Percentiles rank a stretch among this genome's conserved stretches.
These are phyloP conservation scores for Acromyrmex echinatior DNA, from an alignment of 1,140 invertebrate genomes.

Conservation along the genomic window DNA sequence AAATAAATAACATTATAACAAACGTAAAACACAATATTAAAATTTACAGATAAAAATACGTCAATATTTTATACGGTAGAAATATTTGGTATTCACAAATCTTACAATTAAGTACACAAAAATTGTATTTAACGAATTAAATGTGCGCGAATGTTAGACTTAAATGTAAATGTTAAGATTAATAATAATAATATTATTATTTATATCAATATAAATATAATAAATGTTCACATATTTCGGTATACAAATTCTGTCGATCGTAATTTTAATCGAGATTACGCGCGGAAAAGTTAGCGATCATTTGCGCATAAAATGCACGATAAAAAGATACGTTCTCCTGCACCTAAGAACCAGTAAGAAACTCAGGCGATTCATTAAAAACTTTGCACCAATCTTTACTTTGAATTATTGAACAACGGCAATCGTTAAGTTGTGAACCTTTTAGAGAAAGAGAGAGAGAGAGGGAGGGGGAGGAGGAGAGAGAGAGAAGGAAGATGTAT, in stretches of 20 bases:
- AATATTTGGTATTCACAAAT: constrained; percentile 3
- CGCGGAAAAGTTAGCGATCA: constrained; percentile 44
- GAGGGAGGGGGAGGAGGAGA: neutral
- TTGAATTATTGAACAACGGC: constrained; percentile 50
- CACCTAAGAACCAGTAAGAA: constrained; percentile 31
- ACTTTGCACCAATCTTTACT: constrained; percentile 50
- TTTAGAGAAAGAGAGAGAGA: constrained; percentile 1
- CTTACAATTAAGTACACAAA: neutral
- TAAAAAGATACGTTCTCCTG: constrained; percentile 57
- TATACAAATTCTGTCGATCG: neutral
- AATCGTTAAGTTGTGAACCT: constrained; percentile 25
- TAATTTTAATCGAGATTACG: constrained; percentile 53
- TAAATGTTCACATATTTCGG: neutral
- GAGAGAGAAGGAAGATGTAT: neutral
- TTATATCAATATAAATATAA: neutral
- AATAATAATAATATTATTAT: neutral
- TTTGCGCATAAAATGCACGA: constrained; percentile 49
- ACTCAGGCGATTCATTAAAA: constrained; percentile 62
- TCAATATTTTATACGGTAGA: neutral
- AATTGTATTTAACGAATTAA: neutral
- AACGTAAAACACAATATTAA: neutral
- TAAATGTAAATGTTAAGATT: neutral
- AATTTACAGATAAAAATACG: neutral
- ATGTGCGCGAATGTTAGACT: neutral
- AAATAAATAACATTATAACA: neutral